phyloP scores from a whole-genome alignment of 2,888 invertebrate species.

The Chironomus riparius region DNA sequence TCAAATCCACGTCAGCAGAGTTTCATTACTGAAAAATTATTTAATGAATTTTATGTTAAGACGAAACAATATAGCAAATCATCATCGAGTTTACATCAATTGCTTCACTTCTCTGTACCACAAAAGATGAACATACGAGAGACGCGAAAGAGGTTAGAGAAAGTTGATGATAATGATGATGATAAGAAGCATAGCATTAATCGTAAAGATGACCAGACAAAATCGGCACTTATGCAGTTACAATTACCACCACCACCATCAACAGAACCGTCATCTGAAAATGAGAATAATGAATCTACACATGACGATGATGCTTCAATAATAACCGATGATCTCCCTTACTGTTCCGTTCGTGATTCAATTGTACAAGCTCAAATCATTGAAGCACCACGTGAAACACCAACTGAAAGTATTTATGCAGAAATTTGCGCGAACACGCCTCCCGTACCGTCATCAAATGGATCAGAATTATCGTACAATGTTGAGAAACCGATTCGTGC shows the following conservation, averaged over 20 bases:
- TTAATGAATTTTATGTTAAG: slow-evolving; percentile 62
- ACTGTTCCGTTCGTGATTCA: slow-evolving; percentile 61
- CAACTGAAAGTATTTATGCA: slow-evolving; percentile 59
- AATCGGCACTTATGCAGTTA: slow-evolving; percentile 1
- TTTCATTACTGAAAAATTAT: slow-evolving; percentile 58
- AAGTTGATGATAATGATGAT: neutral
- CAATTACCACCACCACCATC: slow-evolving; percentile 16
- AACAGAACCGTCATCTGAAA: neutral
- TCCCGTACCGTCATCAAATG: neutral
- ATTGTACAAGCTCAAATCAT: slow-evolving; percentile 34
- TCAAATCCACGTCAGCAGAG: slow-evolving; percentile 45
- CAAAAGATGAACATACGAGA: slow-evolving; percentile 50
- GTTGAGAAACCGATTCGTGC: slow-evolving; percentile 2
- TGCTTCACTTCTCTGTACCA: slow-evolving; percentile 40
- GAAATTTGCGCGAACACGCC: slow-evolving; percentile 47
- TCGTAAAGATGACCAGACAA: neutral
- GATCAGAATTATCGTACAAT: slow-evolving; percentile 3
- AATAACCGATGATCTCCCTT: slow-evolving; percentile 57
- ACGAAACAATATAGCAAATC: slow-evolving; percentile 57
- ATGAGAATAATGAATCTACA: slow-evolving; percentile 39
- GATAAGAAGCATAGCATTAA: neutral
- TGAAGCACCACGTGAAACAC: slow-evolving; percentile 30
- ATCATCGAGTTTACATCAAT: slow-evolving; percentile 49
- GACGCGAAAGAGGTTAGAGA: slow-evolving; percentile 28
- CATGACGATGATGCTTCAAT: slow-evolving; percentile 6